Evolutionary conservation across 2,797 vertebrate genomes (phyloP), one percentile per base, ranked within the genome.

Genomic region (Epinephelus awoara): DNA sequence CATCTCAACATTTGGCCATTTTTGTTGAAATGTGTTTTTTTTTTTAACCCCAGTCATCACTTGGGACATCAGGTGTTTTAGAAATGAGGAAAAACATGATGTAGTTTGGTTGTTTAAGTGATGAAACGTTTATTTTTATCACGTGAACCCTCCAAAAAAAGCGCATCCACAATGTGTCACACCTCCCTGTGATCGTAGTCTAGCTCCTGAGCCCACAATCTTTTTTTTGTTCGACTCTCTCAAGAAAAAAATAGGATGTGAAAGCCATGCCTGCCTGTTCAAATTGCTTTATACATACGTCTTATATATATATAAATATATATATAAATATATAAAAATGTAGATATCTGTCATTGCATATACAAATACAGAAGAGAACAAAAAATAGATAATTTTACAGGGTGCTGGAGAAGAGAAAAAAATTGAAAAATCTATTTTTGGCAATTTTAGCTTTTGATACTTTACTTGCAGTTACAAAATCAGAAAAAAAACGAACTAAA

Each of bases 401-500:
- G 98, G 98, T 99, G 98, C 98, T 99, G 98, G 98, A 98, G 97
- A 97, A 97, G 95, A 98, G 96, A 96, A 88, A 89, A 91, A 91
- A 87, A 85, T 76, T 65, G 7, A 80, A 96, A 97, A 91, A 87
- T 94, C 91, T 99, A 99, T 99, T 99, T 99, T 99, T 99, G 97
- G 94, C 98, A 98, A 98, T 98, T 98, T 95, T 99, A 99, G 98
- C 97, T 98, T 99, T 99, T 99, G 98, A 99, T 99, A 99, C 97
- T 97, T 97, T 92, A 94, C 94, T 96, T 96, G 95, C 94, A 94
- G 93, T 98, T 97, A 98, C 95, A 97, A 98, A 97, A 99, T 96
- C 94, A 0, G 29, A 92, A 92, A 95, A 96, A 96, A 90, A 94
- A 92, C 82, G 89, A 92, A 95, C 93, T 76, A 82, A 93, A 93